Evolutionary conservation across 2,888 invertebrate genomes (phyloP).

Genomic region (Aethes cnicana): DNA sequence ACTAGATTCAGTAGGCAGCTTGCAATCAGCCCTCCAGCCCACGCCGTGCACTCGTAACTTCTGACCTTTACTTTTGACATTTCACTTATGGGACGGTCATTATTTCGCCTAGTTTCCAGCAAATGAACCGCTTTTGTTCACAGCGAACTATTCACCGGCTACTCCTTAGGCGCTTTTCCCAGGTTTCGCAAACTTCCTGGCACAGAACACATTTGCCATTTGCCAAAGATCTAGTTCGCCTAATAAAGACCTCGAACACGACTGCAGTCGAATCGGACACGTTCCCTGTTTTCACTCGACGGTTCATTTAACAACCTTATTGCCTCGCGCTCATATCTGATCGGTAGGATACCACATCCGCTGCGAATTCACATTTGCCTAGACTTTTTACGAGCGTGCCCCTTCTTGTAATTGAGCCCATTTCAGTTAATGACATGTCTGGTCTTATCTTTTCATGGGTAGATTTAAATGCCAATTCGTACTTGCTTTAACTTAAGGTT

Average conservation of each 20-base stretch:
- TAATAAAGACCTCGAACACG: constrained; percentile 57
- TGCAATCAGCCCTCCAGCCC: constrained; percentile 30
- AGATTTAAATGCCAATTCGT: constrained; percentile 5
- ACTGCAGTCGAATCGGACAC: constrained; percentile 55
- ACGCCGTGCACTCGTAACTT: constrained; percentile 61
- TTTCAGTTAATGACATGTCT: constrained; percentile 11
- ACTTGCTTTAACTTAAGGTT: not conserved
- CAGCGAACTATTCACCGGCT: constrained; percentile 58
- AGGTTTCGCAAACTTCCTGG: constrained; percentile 69
- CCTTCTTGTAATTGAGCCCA: constrained; percentile 8
- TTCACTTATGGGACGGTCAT: constrained; percentile 68
- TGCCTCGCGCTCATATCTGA: not conserved
- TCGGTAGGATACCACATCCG: constrained; percentile 1
- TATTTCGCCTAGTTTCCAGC: constrained; percentile 69
- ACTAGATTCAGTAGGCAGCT: not conserved
- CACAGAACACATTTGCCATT: constrained; percentile 66
- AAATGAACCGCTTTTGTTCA: constrained; percentile 76
- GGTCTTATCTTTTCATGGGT: constrained; percentile 16
- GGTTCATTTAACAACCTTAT: constrained; percentile 21
- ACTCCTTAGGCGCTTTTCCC: constrained; percentile 67
- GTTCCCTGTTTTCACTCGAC: constrained; percentile 39
- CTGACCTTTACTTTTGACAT: constrained; percentile 78
- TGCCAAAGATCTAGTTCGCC: constrained; percentile 60
- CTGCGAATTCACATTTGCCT: constrained; percentile 15
- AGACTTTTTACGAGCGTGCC: constrained; percentile 13